Evolutionary conservation across 2,113 vertebrate genomes (phyloP).

Genomic region (Pelvicachromis taeniatus): DNA sequence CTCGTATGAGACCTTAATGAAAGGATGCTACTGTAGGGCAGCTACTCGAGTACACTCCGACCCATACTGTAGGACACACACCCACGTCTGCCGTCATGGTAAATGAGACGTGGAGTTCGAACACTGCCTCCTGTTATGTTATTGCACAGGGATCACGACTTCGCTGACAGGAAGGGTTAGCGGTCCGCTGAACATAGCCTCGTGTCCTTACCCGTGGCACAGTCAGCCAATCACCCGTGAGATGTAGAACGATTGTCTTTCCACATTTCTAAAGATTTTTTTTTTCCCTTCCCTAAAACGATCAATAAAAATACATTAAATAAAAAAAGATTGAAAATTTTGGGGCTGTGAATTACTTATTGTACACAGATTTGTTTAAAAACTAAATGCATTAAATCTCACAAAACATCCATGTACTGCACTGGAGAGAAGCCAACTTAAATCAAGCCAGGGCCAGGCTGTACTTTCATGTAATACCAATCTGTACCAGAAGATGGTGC

Average conservation of each 20-base stretch:
- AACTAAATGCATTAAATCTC: not conserved
- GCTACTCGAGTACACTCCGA: not conserved
- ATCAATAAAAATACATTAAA: not conserved
- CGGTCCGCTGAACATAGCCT: constrained; percentile 14
- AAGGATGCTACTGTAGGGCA: not conserved
- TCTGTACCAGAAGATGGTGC: not conserved
- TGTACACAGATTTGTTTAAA: not conserved
- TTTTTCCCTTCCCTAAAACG: no score
- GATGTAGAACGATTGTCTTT: not conserved
- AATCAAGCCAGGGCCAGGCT: not conserved
- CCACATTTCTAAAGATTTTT: not conserved
- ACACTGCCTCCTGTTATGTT: constrained; percentile 7
- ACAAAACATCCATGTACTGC: not conserved
- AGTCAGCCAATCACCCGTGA: not conserved
- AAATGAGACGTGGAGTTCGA: constrained; percentile 6
- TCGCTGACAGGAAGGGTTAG: constrained; percentile 16
- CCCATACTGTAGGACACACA: not conserved
- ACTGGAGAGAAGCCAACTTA: not conserved
- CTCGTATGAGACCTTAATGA: not conserved
- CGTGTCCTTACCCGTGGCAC: not conserved
- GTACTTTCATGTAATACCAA: not conserved
- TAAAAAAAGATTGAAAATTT: not conserved
- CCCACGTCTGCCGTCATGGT: not conserved
- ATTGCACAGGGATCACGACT: not conserved
- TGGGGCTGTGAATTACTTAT: not conserved